phyloP scores from a whole-genome alignment of 2,797 vertebrate species.

The Pseudopleuronectes americanus region DNA sequence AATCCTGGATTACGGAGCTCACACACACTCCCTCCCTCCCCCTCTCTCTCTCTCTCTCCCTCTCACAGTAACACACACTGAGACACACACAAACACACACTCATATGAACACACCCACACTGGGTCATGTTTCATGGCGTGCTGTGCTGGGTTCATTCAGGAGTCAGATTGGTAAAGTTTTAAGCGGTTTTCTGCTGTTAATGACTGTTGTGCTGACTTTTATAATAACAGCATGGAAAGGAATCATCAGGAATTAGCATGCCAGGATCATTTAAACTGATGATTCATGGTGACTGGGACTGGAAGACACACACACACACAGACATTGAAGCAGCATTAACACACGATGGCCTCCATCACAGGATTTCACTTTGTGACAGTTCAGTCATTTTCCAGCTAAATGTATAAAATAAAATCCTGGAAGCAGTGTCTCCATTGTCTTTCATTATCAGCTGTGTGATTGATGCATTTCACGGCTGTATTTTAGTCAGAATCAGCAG shows the following conservation, averaged over 20 bases:
- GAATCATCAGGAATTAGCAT: slow-evolving; percentile 81
- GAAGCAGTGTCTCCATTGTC: slow-evolving; percentile 63
- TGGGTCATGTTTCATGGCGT: slow-evolving; percentile 80
- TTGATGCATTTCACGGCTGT: slow-evolving; percentile 62
- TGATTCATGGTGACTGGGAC: slow-evolving; percentile 78
- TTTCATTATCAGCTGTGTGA: slow-evolving; percentile 69
- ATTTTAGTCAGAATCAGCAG: slow-evolving; percentile 61
- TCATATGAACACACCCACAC: slow-evolving; percentile 53
- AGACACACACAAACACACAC: slow-evolving; percentile 27
- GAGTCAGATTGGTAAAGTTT: slow-evolving; percentile 81
- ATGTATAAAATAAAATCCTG: slow-evolving; percentile 73
- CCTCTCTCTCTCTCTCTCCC: slow-evolving; percentile 44
- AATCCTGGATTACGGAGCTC: slow-evolving; percentile 86
- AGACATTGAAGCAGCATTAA: slow-evolving; percentile 28
- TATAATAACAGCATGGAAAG: slow-evolving; percentile 79
- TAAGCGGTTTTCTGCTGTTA: slow-evolving; percentile 76
- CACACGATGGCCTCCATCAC: slow-evolving; percentile 53
- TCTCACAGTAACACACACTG: slow-evolving; percentile 32
- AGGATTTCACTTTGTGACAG: slow-evolving; percentile 70
- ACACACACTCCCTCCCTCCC: slow-evolving; percentile 61
- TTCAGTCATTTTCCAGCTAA: slow-evolving; percentile 71
- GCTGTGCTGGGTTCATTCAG: slow-evolving; percentile 80
- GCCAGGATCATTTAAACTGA: slow-evolving; percentile 79
- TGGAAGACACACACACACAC: slow-evolving; percentile 48
- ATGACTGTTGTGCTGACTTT: slow-evolving; percentile 79